Evolutionary conservation across 2,113 vertebrate genomes (phyloP).

Genomic region (Eupsittula cactorum): DNA sequence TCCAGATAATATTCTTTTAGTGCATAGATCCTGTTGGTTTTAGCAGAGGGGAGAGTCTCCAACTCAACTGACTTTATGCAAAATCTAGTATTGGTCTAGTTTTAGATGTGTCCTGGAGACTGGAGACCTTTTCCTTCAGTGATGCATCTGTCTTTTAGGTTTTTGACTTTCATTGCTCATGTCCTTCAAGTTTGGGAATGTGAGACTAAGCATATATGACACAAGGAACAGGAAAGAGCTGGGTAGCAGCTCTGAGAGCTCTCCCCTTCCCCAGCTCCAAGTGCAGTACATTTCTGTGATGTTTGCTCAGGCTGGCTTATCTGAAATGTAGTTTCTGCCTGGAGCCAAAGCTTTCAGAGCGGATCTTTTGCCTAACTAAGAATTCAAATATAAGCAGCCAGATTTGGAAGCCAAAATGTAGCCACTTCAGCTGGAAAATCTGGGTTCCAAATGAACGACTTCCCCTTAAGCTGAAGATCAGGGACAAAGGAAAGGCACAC

Average conservation of each 20-base stretch:
- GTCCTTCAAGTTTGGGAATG: background rate
- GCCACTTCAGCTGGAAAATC: constrained; percentile 21
- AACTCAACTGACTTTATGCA: background rate
- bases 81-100: background rate
- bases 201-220: background rate
- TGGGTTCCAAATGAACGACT: background rate
- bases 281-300: background rate
- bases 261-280: background rate
- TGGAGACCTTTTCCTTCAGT: background rate
- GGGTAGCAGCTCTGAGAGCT: background rate
- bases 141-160: background rate
- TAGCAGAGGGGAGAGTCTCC: background rate
- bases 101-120: background rate
- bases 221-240: background rate
- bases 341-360: constrained; percentile 8
- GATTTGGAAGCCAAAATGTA: constrained; percentile 6
- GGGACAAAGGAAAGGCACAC: background rate
- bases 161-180: background rate
- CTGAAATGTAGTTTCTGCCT: constrained; percentile 22
- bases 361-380: background rate
- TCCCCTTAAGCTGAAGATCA: background rate
- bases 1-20: background rate
- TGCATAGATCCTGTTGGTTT: background rate
- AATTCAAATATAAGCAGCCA: background rate
- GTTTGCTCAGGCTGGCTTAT: background rate